Evolutionary conservation across 2,113 vertebrate species (phyloP).

Genomic region (Anser cygnoides): DNA sequence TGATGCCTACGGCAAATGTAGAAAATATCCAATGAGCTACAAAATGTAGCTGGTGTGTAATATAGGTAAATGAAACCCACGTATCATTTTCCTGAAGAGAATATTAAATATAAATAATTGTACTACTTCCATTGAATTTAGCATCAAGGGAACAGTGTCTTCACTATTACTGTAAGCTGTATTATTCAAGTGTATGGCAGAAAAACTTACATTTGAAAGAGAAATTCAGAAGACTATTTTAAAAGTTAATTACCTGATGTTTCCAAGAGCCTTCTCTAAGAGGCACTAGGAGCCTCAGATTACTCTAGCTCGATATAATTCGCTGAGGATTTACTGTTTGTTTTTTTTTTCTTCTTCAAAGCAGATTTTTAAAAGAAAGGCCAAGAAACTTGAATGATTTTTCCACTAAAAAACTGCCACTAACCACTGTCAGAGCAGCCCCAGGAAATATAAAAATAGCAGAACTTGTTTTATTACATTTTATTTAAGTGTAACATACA

Average conservation of each 20-base stretch:
- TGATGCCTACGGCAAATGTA: background rate
- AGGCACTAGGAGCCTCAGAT: background rate
- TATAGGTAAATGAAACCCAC: background rate
- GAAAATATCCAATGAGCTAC: background rate
- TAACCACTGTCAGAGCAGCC: background rate
- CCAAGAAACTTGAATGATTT: background rate
- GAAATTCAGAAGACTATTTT: background rate
- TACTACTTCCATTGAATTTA: background rate
- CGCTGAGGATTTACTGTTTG: background rate
- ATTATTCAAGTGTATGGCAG: background rate
- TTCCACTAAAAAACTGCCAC: background rate
- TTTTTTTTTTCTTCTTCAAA: background rate
- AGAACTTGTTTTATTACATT: too few species aligned
- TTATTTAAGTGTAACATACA: background rate
- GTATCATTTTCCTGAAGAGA: background rate
- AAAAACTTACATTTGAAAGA: rapidly evolving
- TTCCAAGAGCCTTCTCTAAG: background rate
- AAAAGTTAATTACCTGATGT: background rate
- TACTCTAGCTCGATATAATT: background rate
- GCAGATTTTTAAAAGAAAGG: background rate
- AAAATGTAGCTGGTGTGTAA: background rate
- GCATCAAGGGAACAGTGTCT: background rate
- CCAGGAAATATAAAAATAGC: background rate
- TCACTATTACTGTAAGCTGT: background rate
- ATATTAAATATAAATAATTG: background rate